Evolutionary conservation across 2,797 vertebrate genomes (phyloP), one percentile per base, ranked within the genome.

Genomic region (Coccyzus lansbergi): DNA sequence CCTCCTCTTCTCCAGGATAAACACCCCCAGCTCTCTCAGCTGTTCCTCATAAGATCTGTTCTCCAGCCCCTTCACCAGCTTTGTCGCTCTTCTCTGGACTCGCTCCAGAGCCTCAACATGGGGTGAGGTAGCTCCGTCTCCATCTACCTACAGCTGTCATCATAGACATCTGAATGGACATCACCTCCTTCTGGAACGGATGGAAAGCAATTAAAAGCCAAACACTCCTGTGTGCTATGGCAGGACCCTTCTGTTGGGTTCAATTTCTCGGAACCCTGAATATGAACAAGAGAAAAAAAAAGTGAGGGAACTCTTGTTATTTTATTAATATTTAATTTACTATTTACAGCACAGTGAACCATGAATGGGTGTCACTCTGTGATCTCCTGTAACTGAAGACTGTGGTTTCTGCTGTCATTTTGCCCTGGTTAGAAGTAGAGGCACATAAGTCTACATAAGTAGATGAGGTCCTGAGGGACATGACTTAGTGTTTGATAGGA

Each of bases 171-270:
- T 29, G 51, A 55, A 86, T 40, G 8, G 29, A 29, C 5, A 46
- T 34, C 5, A 6, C 4, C 4, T 28, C 5, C 18, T 89, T 70
- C 78, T 86, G 40, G 48, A 83, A 65, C 12, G 17, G 7, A 3
- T 68, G 7, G 6, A 71, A 88, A 76, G 25, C 1, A 2, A 7
- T 18, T 44, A 26, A 52, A 81, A 56, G 1, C 14, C 62, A 58
- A 69, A 80, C 4, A 12, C 1, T 25, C 2, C 8, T 22, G 4
- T 48, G 16, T 31, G 59, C 22, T 46, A 65, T 74, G 15, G 24
- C 5, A 5, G 0, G 1, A 13, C 0, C 1, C 1, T 49, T 64
- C 42, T 49, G 29, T 38, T 42, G 5, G 3, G 10, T 62, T 58
- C 26, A 51, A 12, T 7, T 74, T 83, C 46, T 24, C 38, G 8